A percentile compares a stretch with the other conserved stretches of the same genome.
These are phyloP conservation scores for Poecilia wingei DNA, from an alignment of 2,797 vertebrate species.

Conservation along the genomic window DNA sequence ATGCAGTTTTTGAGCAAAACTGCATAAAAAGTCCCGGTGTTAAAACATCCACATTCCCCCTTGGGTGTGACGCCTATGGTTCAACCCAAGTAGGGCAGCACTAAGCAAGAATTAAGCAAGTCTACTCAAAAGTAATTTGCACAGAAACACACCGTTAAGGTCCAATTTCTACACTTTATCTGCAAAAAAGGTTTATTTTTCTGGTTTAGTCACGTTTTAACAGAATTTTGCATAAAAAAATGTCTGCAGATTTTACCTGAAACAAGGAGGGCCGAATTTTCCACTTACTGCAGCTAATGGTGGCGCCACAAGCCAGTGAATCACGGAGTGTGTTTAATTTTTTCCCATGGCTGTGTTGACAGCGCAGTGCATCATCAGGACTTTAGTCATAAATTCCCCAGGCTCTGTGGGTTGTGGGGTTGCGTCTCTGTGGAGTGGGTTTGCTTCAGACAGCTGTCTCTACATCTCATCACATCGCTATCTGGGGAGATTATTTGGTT, in stretches of 20 bases:
- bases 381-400: not conserved
- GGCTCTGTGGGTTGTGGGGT: not conserved
- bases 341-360: conserved; percentile 2
- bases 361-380: not conserved
- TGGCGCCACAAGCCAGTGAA: not conserved
- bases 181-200: too few relatives aligned
- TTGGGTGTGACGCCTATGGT: too few relatives aligned
- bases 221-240: not conserved
- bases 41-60: too few relatives aligned
- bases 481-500: not conserved
- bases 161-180: too few relatives aligned
- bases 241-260: not conserved
- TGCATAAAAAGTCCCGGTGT: too few relatives aligned
- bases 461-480: not conserved
- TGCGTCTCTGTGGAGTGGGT: conserved; percentile 1
- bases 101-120: too few relatives aligned
- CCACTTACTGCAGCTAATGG: not conserved
- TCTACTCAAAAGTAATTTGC: too few relatives aligned
- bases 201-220: not conserved
- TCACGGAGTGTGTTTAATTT: not conserved
- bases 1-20: too few relatives aligned
- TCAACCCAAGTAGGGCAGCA: too few relatives aligned
- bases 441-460: not conserved
- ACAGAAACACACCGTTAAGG: too few relatives aligned
- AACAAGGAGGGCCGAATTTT: not conserved